Conservation (phyloP, 2,888 invertebrate genomes). For the Athetis lepigone region DNA sequence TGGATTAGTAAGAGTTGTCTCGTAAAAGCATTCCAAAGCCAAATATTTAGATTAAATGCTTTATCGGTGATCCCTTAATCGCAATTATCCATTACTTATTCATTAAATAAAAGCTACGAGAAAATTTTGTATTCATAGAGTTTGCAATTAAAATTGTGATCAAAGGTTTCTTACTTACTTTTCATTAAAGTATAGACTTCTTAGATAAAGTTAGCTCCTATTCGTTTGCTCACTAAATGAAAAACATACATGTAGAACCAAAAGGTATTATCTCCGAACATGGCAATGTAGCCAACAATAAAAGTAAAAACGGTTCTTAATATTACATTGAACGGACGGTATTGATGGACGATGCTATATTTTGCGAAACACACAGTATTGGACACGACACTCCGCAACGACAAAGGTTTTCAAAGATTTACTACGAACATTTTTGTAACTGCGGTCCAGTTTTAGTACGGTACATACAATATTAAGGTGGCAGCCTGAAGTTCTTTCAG, state of each 20-base stretch:
- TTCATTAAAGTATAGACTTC: conserved; percentile 14
- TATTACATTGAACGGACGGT: conserved; percentile 18
- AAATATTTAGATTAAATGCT: conserved; percentile 25
- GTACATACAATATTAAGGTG: conserved; percentile 49
- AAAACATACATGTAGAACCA: conserved; percentile 16
- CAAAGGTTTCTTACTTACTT: conserved; percentile 13
- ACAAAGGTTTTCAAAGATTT: conserved; percentile 56
- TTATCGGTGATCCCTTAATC: conserved; percentile 13
- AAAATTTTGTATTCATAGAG: conserved; percentile 10
- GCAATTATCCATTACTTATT: conserved; percentile 4
- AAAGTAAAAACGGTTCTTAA: conserved; percentile 34
- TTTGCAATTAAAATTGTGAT: conserved; percentile 10
- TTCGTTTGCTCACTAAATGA: conserved; percentile 13
- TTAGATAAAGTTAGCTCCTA: conserved; percentile 15
- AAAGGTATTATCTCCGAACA: neutral
- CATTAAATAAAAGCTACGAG: conserved; percentile 2
- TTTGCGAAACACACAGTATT: conserved; percentile 35
- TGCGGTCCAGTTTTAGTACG: conserved; percentile 41
- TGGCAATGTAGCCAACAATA: neutral
- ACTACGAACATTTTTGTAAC: conserved; percentile 37
- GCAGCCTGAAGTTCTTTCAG: conserved; percentile 13
- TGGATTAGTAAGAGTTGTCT: conserved; percentile 15
- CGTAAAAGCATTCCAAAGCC: conserved; percentile 11
- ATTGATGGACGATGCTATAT: conserved; percentile 48
- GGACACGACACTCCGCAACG: conserved; percentile 26